phyloP scores from a whole-genome alignment of 2,113 vertebrate genomes.

The Cololabis saira region DNA sequence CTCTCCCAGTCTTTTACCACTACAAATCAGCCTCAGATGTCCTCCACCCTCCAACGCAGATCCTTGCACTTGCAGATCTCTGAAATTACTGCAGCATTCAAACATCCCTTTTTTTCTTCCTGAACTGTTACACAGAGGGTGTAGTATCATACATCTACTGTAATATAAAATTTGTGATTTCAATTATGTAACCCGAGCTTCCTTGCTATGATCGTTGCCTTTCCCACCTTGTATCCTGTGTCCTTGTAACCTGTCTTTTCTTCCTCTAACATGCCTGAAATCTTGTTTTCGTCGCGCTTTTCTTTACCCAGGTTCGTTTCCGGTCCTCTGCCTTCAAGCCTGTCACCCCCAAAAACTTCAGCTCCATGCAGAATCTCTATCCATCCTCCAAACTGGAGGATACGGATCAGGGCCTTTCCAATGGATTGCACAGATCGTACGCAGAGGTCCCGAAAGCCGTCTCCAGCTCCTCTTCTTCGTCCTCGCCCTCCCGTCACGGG shows the following conservation, averaged over 20 bases:
- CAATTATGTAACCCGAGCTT: conserved; percentile 11
- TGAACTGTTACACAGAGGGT: conserved; percentile 48
- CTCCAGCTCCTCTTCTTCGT: conserved; percentile 87
- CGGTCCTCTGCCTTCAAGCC: conserved; percentile 94
- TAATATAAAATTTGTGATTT: conserved; percentile 43
- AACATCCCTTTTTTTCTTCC: conserved; percentile 32
- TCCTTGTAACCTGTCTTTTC: too few species aligned
- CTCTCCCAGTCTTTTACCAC: conserved; percentile 3
- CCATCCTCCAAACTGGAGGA: conserved; percentile 89
- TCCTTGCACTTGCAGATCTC: conserved; percentile 21
- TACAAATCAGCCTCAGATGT: conserved; percentile 61
- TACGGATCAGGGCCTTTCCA: conserved; percentile 78
- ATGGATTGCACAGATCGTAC: conserved; percentile 72
- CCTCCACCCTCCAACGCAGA: conserved; percentile 17
- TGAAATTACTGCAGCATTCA: conserved; percentile 64
- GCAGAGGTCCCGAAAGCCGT: conserved; percentile 80
- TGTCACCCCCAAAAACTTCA: conserved; percentile 88
- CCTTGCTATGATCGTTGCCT: background rate
- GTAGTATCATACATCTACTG: conserved; percentile 41
- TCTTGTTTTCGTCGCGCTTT: background rate
- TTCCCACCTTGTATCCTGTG: background rate
- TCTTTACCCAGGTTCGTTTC: conserved; percentile 83
- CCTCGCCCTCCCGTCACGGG: conserved; percentile 83
- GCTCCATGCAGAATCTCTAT: conserved; percentile 94
- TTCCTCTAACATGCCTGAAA: background rate